Conservation (phyloP, 2,888 invertebrate species). For the Empis livida region DNA sequence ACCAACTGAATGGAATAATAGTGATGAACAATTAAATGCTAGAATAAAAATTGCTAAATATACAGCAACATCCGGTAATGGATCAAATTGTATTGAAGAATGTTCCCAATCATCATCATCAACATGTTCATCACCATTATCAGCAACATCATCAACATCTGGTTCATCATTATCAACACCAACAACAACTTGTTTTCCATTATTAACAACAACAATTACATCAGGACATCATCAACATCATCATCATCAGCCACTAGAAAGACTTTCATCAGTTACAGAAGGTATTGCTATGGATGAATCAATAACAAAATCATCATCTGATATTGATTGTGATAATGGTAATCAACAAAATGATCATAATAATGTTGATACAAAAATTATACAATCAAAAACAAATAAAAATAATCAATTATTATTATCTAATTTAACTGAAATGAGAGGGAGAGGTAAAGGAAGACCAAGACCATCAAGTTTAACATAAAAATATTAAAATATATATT, state of each 20-base stretch:
- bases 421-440: background rate
- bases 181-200: constrained; percentile 7
- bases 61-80: constrained; percentile 5
- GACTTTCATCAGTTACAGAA: constrained; percentile 8
- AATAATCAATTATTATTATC: too few species aligned
- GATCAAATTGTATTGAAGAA: background rate
- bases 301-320: constrained; percentile 9
- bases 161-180: background rate
- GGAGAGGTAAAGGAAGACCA: background rate
- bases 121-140: constrained; percentile 5
- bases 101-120: background rate
- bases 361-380: background rate
- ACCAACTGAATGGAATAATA: too few species aligned
- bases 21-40: too few species aligned
- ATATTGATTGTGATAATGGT: background rate
- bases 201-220: constrained; percentile 9
- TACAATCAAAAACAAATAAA: background rate
- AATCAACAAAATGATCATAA: background rate
- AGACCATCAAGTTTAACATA: background rate
- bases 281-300: constrained; percentile 1
- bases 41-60: constrained; percentile 11
- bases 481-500: background rate
- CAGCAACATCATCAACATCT: constrained; percentile 1
- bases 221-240: constrained; percentile 1
- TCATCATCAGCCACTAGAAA: constrained; percentile 1